These are phyloP conservation scores for Artibeus jamaicensis DNA, from an alignment of 2,797 vertebrate species.

Conservation along the genomic window DNA sequence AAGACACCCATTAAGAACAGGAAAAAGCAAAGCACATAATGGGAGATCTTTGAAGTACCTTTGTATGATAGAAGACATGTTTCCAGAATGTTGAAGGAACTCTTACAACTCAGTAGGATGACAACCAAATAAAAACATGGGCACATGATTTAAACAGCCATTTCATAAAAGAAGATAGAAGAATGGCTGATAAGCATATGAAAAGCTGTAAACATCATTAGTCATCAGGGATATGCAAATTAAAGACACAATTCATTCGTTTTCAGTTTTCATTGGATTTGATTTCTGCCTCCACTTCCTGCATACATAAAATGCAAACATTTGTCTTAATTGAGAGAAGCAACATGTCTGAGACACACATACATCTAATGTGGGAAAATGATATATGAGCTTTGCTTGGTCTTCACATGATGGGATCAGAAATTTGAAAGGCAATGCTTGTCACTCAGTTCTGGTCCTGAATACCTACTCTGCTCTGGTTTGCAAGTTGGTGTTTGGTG, in stretches of 20 bases:
- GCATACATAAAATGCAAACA: background rate
- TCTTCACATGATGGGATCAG: background rate
- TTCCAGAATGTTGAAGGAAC: background rate
- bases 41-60: background rate
- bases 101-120: background rate
- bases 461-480: background rate
- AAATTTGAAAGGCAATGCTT: background rate
- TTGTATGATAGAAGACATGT: background rate
- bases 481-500: background rate
- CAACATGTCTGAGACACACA: background rate
- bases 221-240: background rate
- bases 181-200: background rate
- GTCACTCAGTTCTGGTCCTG: background rate
- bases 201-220: background rate
- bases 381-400: background rate
- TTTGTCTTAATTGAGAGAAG: background rate
- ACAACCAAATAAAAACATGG: background rate
- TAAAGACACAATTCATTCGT: background rate
- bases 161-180: background rate
- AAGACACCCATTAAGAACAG: background rate
- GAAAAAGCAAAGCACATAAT: background rate
- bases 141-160: background rate
- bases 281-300: background rate
- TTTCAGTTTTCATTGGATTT: background rate
- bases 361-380: background rate